phyloP scores from a whole-genome alignment of 2,888 invertebrate genomes.

The Drosophila lacicola region DNA sequence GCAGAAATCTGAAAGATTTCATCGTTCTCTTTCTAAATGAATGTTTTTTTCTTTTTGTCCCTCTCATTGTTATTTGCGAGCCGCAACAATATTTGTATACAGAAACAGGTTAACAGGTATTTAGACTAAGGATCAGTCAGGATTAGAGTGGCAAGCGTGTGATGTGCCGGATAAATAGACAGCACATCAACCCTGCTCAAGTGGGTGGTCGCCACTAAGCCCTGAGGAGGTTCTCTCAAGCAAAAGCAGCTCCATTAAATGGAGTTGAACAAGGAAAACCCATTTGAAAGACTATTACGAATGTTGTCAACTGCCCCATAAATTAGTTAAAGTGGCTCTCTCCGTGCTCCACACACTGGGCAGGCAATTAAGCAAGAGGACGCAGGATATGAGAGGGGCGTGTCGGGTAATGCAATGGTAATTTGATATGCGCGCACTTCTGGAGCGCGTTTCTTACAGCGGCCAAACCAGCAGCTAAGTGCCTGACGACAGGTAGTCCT shows the following conservation, averaged over 20 bases:
- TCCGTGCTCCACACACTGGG: background rate
- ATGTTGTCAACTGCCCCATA: constrained; percentile 41
- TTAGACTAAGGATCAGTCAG: constrained; percentile 68
- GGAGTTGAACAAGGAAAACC: constrained; percentile 26
- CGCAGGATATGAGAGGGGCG: constrained; percentile 3
- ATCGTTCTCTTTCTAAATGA: constrained; percentile 8
- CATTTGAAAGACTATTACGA: constrained; percentile 18
- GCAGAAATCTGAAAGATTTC: constrained; percentile 26
- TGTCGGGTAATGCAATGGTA: constrained; percentile 48
- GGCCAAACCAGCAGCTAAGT: constrained; percentile 17
- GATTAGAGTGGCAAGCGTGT: constrained; percentile 46
- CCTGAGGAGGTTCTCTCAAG: background rate
- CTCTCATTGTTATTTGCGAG: constrained; percentile 41
- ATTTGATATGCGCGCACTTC: constrained; percentile 77
- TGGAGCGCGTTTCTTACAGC: constrained; percentile 58
- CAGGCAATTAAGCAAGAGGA: constrained; percentile 40
- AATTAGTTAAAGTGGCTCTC: constrained; percentile 45
- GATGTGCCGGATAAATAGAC: constrained; percentile 28
- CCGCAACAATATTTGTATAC: constrained; percentile 56
- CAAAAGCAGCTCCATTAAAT: constrained; percentile 3
- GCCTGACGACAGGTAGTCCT: constrained; percentile 46
- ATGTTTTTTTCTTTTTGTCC: constrained; percentile 7
- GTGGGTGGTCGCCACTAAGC: constrained; percentile 61
- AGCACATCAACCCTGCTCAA: constrained; percentile 30
- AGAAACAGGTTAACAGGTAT: constrained; percentile 72